Base-by-base conservation (phyloP, 2,888 invertebrate species). In the Cataglyphis livida region DNA sequence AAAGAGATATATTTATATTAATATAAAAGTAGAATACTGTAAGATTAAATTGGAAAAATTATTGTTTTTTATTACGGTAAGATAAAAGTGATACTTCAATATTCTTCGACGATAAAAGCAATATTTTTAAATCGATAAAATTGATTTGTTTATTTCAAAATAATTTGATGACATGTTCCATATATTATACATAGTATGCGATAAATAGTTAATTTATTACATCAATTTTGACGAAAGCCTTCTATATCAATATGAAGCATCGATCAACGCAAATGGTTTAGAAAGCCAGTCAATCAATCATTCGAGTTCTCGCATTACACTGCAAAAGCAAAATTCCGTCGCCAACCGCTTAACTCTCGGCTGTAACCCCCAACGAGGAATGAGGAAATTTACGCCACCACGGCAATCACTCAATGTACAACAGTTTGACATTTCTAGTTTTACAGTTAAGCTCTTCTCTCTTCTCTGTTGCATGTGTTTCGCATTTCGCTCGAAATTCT, bases 281-380 rank as follows among this genome's bases (percentile, higher is more conserved):
- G 12, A 12, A 41, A 70, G 32, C 41, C 5, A 35, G 59, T 59
- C 32, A 70, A 79, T 79, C 71, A 79, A 79, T 79, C 71, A 79
- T 59, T 71, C 25, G 35, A 48, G 59, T 78, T 78, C 12, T 61
- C 59, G 21, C 57, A 21, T 32, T 57, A 25, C 21, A 15, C 15
- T 65, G 12, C 51, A 48, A 61, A 44, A 68, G 68, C 57, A 44
- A 71, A 79, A 61, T 79, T 71, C 32, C 71, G 35, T 35, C 71
- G 9, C 10, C 32, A 15, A 75, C 48, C 21, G 64, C 54, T 59
- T 70, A 78, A 78, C 70, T 78, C 70, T 79, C 59, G 44, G 35
- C 18, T 70, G 54, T 57, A 68, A 54, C 38, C 38, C 38, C 57
- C n/a, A 44, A 44, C n/a, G 59, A 78, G 32, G 32, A 70, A 51